These are phyloP conservation scores for Drosophila parabipectinata DNA, from an alignment of 1,140 invertebrate genomes.

Conservation along the genomic window DNA sequence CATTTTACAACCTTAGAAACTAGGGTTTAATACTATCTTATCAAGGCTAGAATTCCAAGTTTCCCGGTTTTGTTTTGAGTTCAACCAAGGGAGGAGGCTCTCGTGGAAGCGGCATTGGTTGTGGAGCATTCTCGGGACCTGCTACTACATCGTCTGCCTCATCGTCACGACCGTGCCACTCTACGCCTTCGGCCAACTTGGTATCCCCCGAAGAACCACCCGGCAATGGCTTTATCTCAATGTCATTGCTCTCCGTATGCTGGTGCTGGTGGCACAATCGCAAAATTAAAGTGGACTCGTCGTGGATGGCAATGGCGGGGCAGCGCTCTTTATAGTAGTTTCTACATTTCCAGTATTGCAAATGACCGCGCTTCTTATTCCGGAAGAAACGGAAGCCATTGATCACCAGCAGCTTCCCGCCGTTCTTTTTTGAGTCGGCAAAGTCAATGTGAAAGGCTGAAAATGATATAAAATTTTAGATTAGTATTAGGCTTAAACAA, in stretches of 20 bases:
- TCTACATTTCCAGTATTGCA: slow-evolving; percentile 84
- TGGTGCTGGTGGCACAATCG: slow-evolving; percentile 78
- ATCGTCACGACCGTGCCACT: slow-evolving; percentile 10
- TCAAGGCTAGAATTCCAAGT: slow-evolving; percentile 38
- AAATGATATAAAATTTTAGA: slow-evolving; percentile 24
- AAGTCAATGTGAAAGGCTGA: slow-evolving; percentile 80
- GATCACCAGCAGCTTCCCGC: slow-evolving; percentile 81
- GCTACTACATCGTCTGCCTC: slow-evolving; percentile 5
- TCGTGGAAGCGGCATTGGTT: background rate
- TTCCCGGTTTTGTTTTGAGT: slow-evolving; percentile 41
- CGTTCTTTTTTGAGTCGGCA: slow-evolving; percentile 82
- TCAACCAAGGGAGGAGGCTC: slow-evolving; percentile 49
- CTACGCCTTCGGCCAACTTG: slow-evolving; percentile 1
- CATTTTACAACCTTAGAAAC: slow-evolving; percentile 51
- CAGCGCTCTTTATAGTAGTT: slow-evolving; percentile 83
- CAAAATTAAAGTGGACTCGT: slow-evolving; percentile 74
- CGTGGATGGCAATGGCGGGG: slow-evolving; percentile 82
- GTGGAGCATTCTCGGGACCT: background rate
- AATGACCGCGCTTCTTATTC: slow-evolving; percentile 79
- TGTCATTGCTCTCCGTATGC: slow-evolving; percentile 78
- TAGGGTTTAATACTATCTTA: slow-evolving; percentile 29
- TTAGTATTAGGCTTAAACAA: slow-evolving; percentile 29
- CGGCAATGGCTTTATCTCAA: slow-evolving; percentile 74
- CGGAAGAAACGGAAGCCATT: slow-evolving; percentile 83
- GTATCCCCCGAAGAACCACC: slow-evolving; percentile 10